phyloP scores from a whole-genome alignment of 2,797 vertebrate genomes.

The Percopsis omiscomaycus region DNA sequence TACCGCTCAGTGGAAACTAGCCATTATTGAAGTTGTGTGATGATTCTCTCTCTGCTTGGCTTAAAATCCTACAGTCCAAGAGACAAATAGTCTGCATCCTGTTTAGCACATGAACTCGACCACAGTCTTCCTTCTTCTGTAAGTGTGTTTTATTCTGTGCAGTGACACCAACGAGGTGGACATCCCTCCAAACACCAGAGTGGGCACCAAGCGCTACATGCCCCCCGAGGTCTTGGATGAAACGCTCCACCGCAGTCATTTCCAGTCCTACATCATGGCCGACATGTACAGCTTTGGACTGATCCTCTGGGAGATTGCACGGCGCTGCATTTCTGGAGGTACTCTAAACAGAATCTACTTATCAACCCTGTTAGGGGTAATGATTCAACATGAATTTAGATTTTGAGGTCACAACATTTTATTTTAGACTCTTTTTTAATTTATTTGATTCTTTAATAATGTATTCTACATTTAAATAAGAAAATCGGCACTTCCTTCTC shows the following conservation, averaged over 20 bases:
- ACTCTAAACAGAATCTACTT: conserved; percentile 25
- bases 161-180: conserved; percentile 98
- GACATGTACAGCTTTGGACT: conserved; percentile 99
- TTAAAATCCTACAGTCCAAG: neutral
- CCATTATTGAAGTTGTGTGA: too few relatives aligned
- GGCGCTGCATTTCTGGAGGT: conserved; percentile 96
- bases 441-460: too few relatives aligned
- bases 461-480: too few relatives aligned
- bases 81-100: neutral
- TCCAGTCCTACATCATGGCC: conserved; percentile 98
- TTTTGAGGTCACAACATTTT: too few relatives aligned
- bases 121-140: neutral
- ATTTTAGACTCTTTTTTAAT: too few relatives aligned
- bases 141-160: conserved; percentile 8
- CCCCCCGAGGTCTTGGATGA: conserved; percentile 95
- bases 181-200: conserved; percentile 92
- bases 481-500: too few relatives aligned
- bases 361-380: neutral
- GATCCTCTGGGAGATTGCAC: conserved; percentile 95
- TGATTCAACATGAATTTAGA: too few relatives aligned
- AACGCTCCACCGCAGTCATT: conserved; percentile 91
- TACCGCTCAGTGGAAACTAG: too few relatives aligned
- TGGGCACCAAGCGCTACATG: conserved; percentile 98
- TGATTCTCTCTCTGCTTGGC: too few relatives aligned
- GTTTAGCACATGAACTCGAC: neutral